These are phyloP conservation scores for Apocrypta bakeri DNA, from an alignment of 1,140 invertebrate species.

Conservation along the genomic window DNA sequence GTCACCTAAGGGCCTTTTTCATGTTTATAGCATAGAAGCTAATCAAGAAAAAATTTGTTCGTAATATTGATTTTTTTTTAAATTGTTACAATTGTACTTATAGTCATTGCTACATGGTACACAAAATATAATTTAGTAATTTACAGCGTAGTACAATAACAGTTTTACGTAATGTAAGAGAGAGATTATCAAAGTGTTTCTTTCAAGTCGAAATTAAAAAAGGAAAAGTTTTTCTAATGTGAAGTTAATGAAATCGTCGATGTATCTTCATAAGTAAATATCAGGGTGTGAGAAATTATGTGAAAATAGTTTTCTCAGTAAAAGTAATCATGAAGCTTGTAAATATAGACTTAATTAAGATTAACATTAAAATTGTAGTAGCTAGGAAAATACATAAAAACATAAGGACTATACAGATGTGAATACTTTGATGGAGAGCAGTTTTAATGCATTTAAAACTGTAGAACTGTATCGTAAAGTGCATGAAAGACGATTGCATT, in stretches of 20 bases:
- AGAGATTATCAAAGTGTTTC: not conserved
- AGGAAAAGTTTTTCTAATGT: not conserved
- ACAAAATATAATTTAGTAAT: not conserved
- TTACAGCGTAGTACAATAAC: not conserved
- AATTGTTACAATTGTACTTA: not conserved
- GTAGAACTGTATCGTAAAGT: too few species aligned
- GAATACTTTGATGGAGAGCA: not conserved
- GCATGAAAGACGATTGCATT: slow-evolving; percentile 2
- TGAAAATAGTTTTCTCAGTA: slow-evolving; percentile 10
- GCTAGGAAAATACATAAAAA: slow-evolving; percentile 19
- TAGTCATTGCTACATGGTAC: not conserved
- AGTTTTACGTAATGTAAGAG: not conserved
- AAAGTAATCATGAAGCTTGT: slow-evolving; percentile 4
- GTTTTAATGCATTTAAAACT: slow-evolving; percentile 22
- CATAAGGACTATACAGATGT: not conserved
- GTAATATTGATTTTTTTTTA: not conserved
- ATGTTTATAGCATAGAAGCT: not conserved
- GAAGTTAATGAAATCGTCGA: not conserved
- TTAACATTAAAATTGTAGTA: slow-evolving; percentile 22
- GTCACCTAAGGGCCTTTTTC: slow-evolving; percentile 19
- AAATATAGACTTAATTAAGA: slow-evolving; percentile 32
- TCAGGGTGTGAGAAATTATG: not conserved
- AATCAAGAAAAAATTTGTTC: not conserved
- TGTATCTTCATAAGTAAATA: slow-evolving; percentile 17
- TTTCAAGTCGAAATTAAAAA: not conserved